These are phyloP conservation scores for Octomys mimax DNA, from an alignment of 2,797 vertebrate species.

Conservation along the genomic window DNA sequence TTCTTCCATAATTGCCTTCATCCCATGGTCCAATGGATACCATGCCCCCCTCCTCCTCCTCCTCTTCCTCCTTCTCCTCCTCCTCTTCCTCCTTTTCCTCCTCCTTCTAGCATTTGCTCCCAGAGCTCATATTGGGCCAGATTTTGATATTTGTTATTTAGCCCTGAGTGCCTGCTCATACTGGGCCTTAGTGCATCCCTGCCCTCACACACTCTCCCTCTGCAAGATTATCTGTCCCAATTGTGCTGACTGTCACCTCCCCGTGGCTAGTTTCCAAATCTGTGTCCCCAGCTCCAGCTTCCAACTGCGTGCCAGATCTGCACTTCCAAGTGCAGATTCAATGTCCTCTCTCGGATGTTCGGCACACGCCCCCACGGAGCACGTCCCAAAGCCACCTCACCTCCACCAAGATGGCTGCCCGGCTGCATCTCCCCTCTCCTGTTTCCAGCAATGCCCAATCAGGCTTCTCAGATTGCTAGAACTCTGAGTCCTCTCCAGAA, in stretches of 20 bases:
- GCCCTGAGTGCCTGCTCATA: not conserved
- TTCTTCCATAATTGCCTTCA: fast-evolving
- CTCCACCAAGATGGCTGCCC: not conserved
- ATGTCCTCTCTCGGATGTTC: not conserved
- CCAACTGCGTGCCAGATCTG: not conserved
- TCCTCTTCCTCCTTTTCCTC: fast-evolving
- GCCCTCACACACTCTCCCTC: not conserved
- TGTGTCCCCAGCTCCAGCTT: not conserved
- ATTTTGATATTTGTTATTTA: not conserved
- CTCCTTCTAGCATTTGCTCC: fast-evolving
- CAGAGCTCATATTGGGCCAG: not conserved
- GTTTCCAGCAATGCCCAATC: fast-evolving
- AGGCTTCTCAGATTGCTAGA: not conserved
- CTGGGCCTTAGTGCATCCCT: not conserved
- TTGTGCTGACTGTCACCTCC: constrained; percentile 50
- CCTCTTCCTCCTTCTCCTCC: fast-evolving
- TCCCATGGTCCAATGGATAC: not conserved
- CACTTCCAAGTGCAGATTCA: not conserved
- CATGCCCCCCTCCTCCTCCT: fast-evolving
- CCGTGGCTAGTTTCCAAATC: constrained; percentile 32
- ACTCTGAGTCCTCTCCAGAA: not conserved
- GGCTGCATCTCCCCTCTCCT: fast-evolving
- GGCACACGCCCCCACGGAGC: fast-evolving
- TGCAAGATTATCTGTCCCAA: not conserved
- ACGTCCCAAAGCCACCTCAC: not conserved